Base-by-base conservation (phyloP, 2,797 vertebrate species). In the Amblyopsis hoosieri region DNA sequence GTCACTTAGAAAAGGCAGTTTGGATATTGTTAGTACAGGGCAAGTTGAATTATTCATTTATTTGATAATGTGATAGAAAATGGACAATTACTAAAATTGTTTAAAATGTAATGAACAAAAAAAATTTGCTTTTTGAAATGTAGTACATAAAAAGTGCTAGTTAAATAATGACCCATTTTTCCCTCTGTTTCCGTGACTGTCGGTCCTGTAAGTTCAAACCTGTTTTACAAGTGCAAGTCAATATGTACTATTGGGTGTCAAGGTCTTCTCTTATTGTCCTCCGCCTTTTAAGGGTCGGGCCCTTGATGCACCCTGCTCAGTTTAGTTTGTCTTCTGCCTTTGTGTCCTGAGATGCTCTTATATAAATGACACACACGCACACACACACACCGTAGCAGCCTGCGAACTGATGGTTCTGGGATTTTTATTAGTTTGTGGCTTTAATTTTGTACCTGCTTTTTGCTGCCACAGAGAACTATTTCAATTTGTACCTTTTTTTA, bases 91-190 rank as follows among this genome's bases (percentile, higher is more conserved):
- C 78, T 81, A 82, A 84, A 83, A 83, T 78, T 84, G 83, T 79
- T 84, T 89, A 83, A 87, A 75, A 81, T 92, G 80, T 87, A 86
- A 85, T 87, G 87, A 89, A 84, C 72, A 76, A 76, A 83, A 68
- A 87, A 85, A 81, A 87, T 78, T 91, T 93, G 92, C 89, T 94
- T 91, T 93, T 93, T 87, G 87, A 86, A 88, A 90, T 87, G 82
- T 86, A 71, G 74, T 69, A 82, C 85, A 74, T 77, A 63, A 79
- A 66, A 79, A 81, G 86, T 88, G 83, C 91, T 89, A 92, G 90
- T 85, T 91, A 86, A 74, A 91, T 85, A 80, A 87, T 74, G 74
- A 57, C 69, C 66, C 64, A 64, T 79, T 81, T 79, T 87, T 85
- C 84, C 70, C 70, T 86, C 83, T 80, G 62, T 87, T 69, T 83